Evolutionary conservation across 2,113 vertebrate species (phyloP).

Genomic region (Myxocyprinus asiaticus): DNA sequence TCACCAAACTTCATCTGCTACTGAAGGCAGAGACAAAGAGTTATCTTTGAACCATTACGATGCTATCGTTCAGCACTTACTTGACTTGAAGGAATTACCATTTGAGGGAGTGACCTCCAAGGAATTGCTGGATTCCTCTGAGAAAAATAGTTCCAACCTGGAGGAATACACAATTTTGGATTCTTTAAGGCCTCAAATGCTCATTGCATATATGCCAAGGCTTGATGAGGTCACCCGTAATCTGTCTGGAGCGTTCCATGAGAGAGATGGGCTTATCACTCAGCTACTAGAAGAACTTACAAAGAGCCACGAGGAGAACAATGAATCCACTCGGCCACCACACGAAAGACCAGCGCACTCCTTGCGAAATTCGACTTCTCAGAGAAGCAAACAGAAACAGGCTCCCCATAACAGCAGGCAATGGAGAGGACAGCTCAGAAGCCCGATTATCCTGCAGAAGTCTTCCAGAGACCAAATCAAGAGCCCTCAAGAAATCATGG

Average conservation of each 20-base stretch:
- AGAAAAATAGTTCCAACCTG: constrained; percentile 76
- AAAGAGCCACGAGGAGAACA: constrained; percentile 70
- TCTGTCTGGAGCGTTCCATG: constrained; percentile 79
- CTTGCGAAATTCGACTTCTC: constrained; percentile 65
- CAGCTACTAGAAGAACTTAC: constrained; percentile 81
- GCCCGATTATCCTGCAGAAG: constrained; percentile 78
- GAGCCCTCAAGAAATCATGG: constrained; percentile 81
- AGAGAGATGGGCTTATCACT: constrained; percentile 74
- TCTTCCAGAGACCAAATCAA: constrained; percentile 62
- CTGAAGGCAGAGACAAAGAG: constrained; percentile 37
- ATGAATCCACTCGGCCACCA: constrained; percentile 73
- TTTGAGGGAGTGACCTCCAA: constrained; percentile 60
- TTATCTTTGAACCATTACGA: constrained; percentile 76
- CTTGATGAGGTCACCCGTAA: constrained; percentile 82
- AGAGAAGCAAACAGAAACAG: constrained; percentile 72
- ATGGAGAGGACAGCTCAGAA: constrained; percentile 66
- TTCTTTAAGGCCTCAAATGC: constrained; percentile 69
- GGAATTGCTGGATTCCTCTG: constrained; percentile 74
- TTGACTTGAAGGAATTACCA: constrained; percentile 78
- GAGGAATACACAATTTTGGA: constrained; percentile 74
- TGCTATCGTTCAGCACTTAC: constrained; percentile 78
- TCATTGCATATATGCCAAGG: constrained; percentile 76
- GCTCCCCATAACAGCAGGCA: constrained; percentile 64
- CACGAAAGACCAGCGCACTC: constrained; percentile 65
- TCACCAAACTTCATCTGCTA: constrained; percentile 65